Conservation (phyloP, 2,113 vertebrate species). For the Pomatorhinus ruficollis region DNA sequence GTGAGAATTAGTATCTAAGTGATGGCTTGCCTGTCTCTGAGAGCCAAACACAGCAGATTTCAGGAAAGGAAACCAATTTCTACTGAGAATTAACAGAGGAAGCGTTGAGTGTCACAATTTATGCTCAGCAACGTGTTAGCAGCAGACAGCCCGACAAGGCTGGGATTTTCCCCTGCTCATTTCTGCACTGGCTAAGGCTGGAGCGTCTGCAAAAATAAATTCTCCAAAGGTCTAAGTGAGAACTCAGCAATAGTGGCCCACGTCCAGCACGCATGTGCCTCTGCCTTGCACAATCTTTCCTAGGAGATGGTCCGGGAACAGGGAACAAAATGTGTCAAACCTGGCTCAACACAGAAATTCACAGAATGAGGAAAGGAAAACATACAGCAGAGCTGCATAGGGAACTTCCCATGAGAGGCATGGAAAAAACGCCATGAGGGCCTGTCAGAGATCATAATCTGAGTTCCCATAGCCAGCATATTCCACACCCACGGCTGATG, state of each 20-base stretch:
- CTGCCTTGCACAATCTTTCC: neutral
- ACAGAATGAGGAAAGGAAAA: constrained; percentile 3
- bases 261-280: fast-evolving
- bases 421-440: neutral
- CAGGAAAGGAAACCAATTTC: constrained; percentile 46
- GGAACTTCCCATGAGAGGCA: constrained; percentile 29
- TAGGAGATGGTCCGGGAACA: neutral
- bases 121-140: neutral
- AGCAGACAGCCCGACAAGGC: neutral
- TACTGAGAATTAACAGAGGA: constrained; percentile 1
- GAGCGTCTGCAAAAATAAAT: neutral
- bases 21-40: neutral
- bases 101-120: neutral
- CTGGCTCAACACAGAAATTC: neutral
- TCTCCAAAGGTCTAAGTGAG: neutral
- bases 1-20: neutral
- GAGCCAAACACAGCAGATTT: neutral
- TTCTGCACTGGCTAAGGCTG: neutral
- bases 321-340: neutral
- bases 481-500: neutral
- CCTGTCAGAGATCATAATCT: constrained; percentile 22
- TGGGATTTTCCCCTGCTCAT: constrained; percentile 16
- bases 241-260: neutral
- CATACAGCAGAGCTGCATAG: neutral
- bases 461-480: neutral